Conservation (phyloP, 2,797 vertebrate genomes). For the Crypturellus tataupa region DNA sequence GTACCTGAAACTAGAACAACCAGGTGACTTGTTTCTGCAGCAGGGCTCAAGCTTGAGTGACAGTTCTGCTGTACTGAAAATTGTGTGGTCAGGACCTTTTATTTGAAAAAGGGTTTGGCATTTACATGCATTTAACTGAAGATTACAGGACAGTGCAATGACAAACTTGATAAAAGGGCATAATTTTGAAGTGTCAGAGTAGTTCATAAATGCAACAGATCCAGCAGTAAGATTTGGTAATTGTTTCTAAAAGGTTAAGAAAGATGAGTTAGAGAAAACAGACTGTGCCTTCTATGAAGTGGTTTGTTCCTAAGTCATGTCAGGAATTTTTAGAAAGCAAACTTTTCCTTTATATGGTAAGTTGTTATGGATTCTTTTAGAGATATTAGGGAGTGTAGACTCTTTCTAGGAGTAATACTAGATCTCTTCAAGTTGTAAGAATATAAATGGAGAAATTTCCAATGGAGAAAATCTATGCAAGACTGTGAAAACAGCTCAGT, state of each 20-base stretch:
- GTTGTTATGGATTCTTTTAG: neutral
- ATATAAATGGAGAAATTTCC: neutral
- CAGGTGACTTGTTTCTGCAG: neutral
- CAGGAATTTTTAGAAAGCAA: neutral
- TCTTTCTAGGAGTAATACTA: neutral
- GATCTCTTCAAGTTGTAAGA: neutral
- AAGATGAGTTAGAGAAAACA: neutral
- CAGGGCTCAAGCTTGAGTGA: neutral
- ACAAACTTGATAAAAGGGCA: neutral
- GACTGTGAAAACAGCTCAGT: neutral
- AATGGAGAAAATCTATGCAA: neutral
- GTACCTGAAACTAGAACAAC: neutral
- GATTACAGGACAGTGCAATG: neutral
- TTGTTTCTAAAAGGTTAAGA: conserved; percentile 14
- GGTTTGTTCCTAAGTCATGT: neutral
- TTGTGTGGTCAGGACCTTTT: neutral
- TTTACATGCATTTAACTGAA: neutral
- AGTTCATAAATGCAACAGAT: neutral
- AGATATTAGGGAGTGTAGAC: neutral
- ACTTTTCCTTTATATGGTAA: neutral
- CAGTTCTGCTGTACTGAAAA: neutral
- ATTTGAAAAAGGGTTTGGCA: neutral
- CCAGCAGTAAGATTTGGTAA: neutral
- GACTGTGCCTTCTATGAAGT: neutral
- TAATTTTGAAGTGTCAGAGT: neutral